Evolutionary conservation across 2,113 vertebrate species (phyloP), one percentile per base, ranked within the genome.

Genomic region (Hirundichthys speculiger): DNA sequence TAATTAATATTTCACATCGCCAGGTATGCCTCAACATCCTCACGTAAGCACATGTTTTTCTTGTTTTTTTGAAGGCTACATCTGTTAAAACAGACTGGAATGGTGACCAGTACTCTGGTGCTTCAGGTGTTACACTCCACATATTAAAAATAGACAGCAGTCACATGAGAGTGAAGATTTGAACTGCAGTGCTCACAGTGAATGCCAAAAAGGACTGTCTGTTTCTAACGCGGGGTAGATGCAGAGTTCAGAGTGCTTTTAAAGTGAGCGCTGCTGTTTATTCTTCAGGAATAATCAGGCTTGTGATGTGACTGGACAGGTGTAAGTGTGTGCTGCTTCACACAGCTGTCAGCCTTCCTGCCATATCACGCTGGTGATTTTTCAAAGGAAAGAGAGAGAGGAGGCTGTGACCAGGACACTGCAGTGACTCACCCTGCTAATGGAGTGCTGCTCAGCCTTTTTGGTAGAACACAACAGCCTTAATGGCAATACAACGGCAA

Each of bases 261-360:
- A 48, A 49, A 54, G 59, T 20, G 55, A 73, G 51, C 19, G 3
- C 70, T 60, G 71, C 79, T 57, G 79, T 77, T 73, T 50, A 43
- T 81, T 75, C 69, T 40, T 41, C 6, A 45, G 67, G 58, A 88
- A 79, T 80, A 77, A 90, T 86, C 22, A n/a, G 48, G 61, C 41
- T 41, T 24, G 55, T 86, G 68, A 90, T 84, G 73, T 22, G 80
- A 79, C 27, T n/a, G 55, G 88, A 90, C 86, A 88, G 82, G 82
- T 86, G 82, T 63, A 70, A 85, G 78, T 30, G 72, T 71, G 82
- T 54, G 62, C 64, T 22, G 66, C 76, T 77, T 77, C 65, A 80
- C 84, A 78, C 88, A 90, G 82, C 86, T 90, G 88, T 84, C 82
- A 66, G 77, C 78, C 76, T 61, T 86, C 80, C 71, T 14, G 45